phyloP scores from a whole-genome alignment of 1,140 invertebrate species.

The Leptopilina boulardi region DNA sequence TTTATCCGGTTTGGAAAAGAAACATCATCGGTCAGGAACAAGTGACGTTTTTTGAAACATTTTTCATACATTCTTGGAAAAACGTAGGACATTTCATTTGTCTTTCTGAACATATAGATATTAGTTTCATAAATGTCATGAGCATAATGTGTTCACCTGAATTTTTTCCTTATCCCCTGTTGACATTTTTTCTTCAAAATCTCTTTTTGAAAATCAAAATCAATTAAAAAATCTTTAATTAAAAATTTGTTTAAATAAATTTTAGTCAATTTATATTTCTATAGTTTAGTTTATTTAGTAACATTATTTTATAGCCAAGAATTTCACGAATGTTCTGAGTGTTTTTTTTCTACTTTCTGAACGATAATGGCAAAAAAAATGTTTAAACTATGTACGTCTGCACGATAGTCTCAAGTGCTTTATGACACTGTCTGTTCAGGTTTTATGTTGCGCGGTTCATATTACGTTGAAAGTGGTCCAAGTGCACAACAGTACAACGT shows the following conservation, averaged over 20 bases:
- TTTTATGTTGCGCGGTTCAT: slow-evolving; percentile 22
- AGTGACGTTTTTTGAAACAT: slow-evolving; percentile 53
- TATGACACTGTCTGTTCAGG: slow-evolving; percentile 17
- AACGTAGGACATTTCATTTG: slow-evolving; percentile 60
- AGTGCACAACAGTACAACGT: slow-evolving; percentile 3
- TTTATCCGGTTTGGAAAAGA: no score
- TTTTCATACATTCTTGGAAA: slow-evolving; percentile 55
- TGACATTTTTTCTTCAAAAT: neutral
- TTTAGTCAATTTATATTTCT: no score
- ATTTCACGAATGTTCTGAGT: neutral
- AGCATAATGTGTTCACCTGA: slow-evolving; percentile 51
- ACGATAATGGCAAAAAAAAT: neutral
- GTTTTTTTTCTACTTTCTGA: neutral
- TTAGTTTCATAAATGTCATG: slow-evolving; percentile 58
- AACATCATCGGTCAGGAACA: slow-evolving; percentile 51
- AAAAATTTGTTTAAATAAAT: no score
- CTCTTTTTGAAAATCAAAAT: no score
- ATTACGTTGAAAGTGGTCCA: slow-evolving; percentile 17
- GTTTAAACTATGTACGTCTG: neutral
- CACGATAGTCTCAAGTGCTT: neutral
- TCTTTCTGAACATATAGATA: slow-evolving; percentile 48
- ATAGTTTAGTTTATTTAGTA: no score
- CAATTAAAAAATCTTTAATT: no score
- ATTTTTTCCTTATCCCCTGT: no score
- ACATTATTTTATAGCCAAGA: neutral